phyloP scores from a whole-genome alignment of 2,888 invertebrate species.

The Sipha maydis region DNA sequence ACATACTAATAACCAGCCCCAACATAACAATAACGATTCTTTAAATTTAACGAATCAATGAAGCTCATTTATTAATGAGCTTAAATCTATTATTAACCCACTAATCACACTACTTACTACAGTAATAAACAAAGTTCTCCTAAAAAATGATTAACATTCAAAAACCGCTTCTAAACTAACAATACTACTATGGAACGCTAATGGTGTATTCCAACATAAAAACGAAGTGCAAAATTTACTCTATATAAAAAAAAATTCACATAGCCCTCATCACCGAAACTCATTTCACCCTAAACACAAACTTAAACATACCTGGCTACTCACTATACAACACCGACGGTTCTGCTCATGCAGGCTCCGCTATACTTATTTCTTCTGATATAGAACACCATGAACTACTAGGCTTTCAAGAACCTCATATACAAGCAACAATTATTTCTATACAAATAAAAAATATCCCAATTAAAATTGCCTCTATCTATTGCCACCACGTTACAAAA shows the following conservation, averaged over 20 bases:
- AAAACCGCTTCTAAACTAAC: not conserved
- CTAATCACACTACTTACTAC: not conserved
- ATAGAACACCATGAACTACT: too few species aligned
- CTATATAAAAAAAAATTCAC: not conserved
- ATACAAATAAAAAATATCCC: constrained; percentile 1
- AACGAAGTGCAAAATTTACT: not conserved
- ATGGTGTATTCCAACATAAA: not conserved
- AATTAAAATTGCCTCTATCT: too few species aligned
- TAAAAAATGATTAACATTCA: not conserved
- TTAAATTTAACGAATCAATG: not conserved
- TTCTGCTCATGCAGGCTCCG: not conserved
- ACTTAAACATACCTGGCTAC: not conserved
- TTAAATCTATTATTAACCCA: not conserved
- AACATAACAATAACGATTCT: not conserved
- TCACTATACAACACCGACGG: not conserved
- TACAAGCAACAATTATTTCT: not conserved
- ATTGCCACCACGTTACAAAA: not conserved
- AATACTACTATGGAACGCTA: not conserved
- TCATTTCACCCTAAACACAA: not conserved
- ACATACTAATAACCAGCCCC: not conserved
- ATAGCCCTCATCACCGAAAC: not conserved
- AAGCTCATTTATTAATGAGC: not conserved
- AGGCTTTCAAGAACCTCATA: too few species aligned
- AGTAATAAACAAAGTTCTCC: not conserved
- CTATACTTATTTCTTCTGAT: not conserved